These are phyloP conservation scores for Alligator sinensis DNA, from an alignment of 2,113 vertebrate genomes.

Conservation along the genomic window DNA sequence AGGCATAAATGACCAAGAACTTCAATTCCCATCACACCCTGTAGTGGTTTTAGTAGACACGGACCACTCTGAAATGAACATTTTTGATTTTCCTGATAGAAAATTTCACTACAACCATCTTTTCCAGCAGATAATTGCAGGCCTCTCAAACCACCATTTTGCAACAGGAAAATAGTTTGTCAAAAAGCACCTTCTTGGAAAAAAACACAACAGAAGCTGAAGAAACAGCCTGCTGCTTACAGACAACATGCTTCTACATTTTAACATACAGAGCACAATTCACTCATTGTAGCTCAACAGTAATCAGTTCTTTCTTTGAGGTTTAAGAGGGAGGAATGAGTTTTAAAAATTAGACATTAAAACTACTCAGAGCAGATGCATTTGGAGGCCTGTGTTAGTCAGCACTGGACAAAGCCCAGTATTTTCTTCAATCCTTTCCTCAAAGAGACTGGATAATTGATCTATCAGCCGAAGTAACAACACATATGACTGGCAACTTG, in stretches of 20 bases:
- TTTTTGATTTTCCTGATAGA: neutral
- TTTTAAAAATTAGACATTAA: neutral
- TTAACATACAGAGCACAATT: neutral
- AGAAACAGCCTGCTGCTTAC: no score
- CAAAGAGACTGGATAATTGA: neutral
- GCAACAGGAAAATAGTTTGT: fast-evolving
- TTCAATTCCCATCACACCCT: neutral
- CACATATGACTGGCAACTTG: fast-evolving
- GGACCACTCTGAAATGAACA: neutral
- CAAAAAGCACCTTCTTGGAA: neutral
- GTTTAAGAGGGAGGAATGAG: no score
- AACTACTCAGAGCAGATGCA: neutral
- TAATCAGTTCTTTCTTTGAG: neutral
- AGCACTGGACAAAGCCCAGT: fast-evolving
- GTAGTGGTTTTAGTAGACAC: neutral
- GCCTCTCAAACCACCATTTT: neutral
- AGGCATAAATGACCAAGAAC: neutral
- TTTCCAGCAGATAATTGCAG: neutral
- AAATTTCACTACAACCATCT: neutral
- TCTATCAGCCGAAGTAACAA: neutral
- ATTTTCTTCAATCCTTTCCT: neutral
- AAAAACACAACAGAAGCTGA: no score
- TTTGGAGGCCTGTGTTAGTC: no score
- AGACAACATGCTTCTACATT: no score
- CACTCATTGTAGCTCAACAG: neutral